Percentiles rank a stretch among this genome's conserved stretches.
These are phyloP conservation scores for Catharus fuscescens DNA, from an alignment of 2,113 vertebrate genomes.

Conservation along the genomic window DNA sequence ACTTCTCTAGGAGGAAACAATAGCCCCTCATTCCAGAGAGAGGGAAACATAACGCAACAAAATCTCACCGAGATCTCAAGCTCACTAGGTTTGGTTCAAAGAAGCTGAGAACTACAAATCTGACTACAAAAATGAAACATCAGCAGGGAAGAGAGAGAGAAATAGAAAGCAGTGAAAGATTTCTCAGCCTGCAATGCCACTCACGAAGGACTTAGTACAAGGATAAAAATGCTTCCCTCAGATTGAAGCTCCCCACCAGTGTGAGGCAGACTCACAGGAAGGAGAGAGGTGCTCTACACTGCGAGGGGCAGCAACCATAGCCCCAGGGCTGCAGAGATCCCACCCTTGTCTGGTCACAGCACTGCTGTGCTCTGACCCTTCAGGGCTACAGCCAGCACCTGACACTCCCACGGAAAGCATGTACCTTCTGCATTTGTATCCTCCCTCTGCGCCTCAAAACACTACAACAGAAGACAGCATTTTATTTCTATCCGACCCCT, in stretches of 20 bases:
- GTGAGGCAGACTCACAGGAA: not conserved
- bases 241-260: not conserved
- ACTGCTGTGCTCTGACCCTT: accelerated
- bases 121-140: not conserved
- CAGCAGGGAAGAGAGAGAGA: not conserved
- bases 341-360: not conserved
- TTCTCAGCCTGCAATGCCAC: not conserved
- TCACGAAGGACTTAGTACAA: not conserved
- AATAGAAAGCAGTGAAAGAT: not conserved
- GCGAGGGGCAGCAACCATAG: accelerated
- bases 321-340: not conserved
- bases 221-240: not conserved
- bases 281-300: not conserved
- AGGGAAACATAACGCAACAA: not conserved
- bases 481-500: not conserved
- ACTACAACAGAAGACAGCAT: not conserved
- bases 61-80: accelerated
- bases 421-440: not conserved
- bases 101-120: not conserved
- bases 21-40: not conserved
- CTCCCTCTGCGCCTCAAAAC: not conserved
- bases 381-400: not conserved
- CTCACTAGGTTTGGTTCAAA: not conserved
- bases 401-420: not conserved
- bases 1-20: not conserved